Evolutionary conservation across 2,888 invertebrate species (phyloP), one percentile per base, ranked within the genome.

Genomic region (Conus canariensis): DNA sequence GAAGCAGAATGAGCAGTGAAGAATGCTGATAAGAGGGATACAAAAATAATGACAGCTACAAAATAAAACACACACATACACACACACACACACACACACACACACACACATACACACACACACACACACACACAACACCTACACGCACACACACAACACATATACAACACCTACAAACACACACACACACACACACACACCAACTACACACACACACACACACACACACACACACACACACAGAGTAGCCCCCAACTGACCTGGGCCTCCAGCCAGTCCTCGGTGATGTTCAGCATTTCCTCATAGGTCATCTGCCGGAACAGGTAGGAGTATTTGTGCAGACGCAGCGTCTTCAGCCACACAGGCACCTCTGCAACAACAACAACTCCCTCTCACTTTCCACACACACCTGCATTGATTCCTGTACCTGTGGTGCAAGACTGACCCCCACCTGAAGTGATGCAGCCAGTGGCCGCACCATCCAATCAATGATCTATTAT

Each of bases 301-400:
- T 98, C 98, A 95, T 99, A 99, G 58, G 98, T 98, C 96, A 99
- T 97, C 93, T 98, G 98, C 88, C 98, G 98, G 96, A 99, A 99
- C 88, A 99, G 97, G 97, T 98, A 98, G 95, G 98, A 98, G 96
- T 99, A 99, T 96, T 99, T 99, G 97, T 99, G 99, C 92, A 99
- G 97, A 92, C 99, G 97, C 91, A 99, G 97, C 87, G 98, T 98
- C 97, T 99, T 99, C 92, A 99, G 97, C 99, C 99, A 99, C 59
- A 97, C 95, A 58, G 97, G 97, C 87, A 98, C 97, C 96, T 97
- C 98, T 97, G 95, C n/a, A 93, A 94, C 25, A 85, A 83, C 83
- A 83, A 80, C 25, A 80, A 45, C 45, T 45, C 45, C 45, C 45
- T 45, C 45, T 45, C 45, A 45, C 45, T 3, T 10, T 9, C 16